Base-by-base conservation (phyloP, 2,113 vertebrate genomes). In the Gallinago undulata region DNA sequence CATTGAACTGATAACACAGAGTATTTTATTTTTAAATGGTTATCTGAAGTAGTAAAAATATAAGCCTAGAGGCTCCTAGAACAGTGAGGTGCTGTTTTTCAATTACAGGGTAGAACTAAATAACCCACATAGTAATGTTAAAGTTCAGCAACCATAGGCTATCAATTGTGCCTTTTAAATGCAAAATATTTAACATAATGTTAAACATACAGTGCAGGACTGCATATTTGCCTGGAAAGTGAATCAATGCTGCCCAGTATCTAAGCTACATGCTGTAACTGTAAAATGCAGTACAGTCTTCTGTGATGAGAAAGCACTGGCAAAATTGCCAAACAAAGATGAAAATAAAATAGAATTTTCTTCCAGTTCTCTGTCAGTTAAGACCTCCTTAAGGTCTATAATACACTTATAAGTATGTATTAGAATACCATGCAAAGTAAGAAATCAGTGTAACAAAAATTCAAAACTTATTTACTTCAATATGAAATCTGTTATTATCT, bases 1-100 rank as follows among this genome's bases (percentile, higher is more conserved):
- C 19, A 73, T 21, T 84, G 45, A 84, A 87, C 8, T 90, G 66
- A 88, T 90, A 69, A 81, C 37, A 22, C 31, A 90, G 45, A 92
- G 87, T 76, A 83, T 95, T 96, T 96, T 90, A 25, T 80, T 82
- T 95, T 93, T 76, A n/a, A 79, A 93, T 68, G 10, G 10, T 90
- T 94, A 73, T 60, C 64, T 72, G 84, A 89, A 41, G 43, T 45
- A 78, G 4, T 81, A 82, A 96, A 97, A 95, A 56, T 57, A 62
- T 57, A 91, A 83, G 60, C 9, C 73, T 88, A 74, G 64, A 67
- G 30, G 50, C 33, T 60, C 73, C 28, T 72, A 35, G 45, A 87
- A 87, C 45, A 92, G 31, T 76, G 43, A 90, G 64, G 19, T 59
- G 15, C 6, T 70, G n/a, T 55, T 57, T 67, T 90, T 94, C 35